phyloP scores from a whole-genome alignment of 2,888 invertebrate genomes.

The Drosophila formosana region DNA sequence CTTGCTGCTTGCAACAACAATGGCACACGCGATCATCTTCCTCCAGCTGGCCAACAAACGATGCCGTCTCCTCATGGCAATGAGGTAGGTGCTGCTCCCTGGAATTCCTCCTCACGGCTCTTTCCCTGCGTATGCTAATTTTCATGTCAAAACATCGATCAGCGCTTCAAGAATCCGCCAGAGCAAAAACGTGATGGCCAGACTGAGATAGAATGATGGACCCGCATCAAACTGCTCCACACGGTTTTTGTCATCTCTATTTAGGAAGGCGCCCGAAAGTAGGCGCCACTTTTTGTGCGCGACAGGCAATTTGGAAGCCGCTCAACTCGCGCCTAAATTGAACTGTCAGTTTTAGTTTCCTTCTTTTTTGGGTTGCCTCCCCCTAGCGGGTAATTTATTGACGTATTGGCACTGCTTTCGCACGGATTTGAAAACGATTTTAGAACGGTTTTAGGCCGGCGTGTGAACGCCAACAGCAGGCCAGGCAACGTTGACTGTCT shows the following conservation, averaged over 20 bases:
- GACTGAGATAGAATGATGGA: not conserved
- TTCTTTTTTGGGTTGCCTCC: not conserved
- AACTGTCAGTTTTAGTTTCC: conserved; percentile 65
- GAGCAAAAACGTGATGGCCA: not conserved
- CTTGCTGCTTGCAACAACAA: too few species aligned
- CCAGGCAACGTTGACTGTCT: conserved; percentile 19
- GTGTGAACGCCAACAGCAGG: conserved; percentile 66
- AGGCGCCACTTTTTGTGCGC: conserved; percentile 31
- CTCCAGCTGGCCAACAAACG: conserved; percentile 38
- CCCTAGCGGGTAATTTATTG: conserved; percentile 60
- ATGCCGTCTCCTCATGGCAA: conserved; percentile 38
- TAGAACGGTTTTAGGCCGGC: conserved; percentile 46
- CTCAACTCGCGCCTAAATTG: conserved; percentile 61
- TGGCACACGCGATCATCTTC: conserved; percentile 56
- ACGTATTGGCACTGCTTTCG: conserved; percentile 63
- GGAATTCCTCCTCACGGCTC: conserved; percentile 9
- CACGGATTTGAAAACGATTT: conserved; percentile 41
- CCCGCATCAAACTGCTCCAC: not conserved
- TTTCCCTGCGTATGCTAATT: conserved; percentile 73
- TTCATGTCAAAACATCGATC: conserved; percentile 78
- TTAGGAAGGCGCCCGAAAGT: conserved; percentile 30
- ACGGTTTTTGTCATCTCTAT: conserved; percentile 1
- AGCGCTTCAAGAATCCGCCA: conserved; percentile 8
- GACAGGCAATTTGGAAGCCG: conserved; percentile 48
- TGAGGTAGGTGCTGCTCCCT: conserved; percentile 4